Evolutionary conservation across 30 jellyfish, hydroid and myxozoan species (phyloP), one percentile per base, ranked within the genome.

Genomic region (Aurelia coerulea): DNA sequence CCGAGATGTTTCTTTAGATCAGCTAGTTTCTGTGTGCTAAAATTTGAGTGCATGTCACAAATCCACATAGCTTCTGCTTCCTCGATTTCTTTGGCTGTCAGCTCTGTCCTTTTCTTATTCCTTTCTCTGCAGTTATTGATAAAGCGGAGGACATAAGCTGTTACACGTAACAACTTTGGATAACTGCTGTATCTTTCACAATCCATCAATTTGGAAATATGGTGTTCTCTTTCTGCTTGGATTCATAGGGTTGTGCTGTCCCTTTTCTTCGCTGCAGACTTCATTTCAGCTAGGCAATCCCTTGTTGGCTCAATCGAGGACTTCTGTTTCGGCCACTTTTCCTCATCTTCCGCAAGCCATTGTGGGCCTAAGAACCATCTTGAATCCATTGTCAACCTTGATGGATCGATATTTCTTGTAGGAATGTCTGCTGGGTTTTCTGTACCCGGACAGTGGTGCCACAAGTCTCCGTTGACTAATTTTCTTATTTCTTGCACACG

Each of bases 401-500:
- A 51, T 76, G 76, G 87, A 78, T 76, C 87, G 58, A 63, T n/a
- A 18, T 78, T 78, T 32, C 87, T n/a, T 29, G 78, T 74, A 35
- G 78, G 78, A 9, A 74, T 42, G 33, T 42, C 73, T 16, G 78
- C 16, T 74, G 85, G 52, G 50, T 74, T 74, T 51, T 46, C 73
- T 12, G 78, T 77, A 74, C 78, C 50, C 50, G 73, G 85, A 42
- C 16, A 77, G 73, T 33, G 13, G 33, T 74, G 73, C 85, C 85
- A 74, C 78, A 9, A 34, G 62, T 77, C 50, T 31, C 33, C 85
- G 37, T 74, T 74, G 77, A 66, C 31, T 12, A 41, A 12, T 66
- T 66, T 66, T 23, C 29, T 23, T 23, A 23, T 23, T 23, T 23
- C 29, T 23, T 23, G 29, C 41, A 74, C 33, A 35, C 85, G 37